Evolutionary conservation across 2,888 invertebrate genomes (phyloP).

Genomic region (Chloroclysta siterata): DNA sequence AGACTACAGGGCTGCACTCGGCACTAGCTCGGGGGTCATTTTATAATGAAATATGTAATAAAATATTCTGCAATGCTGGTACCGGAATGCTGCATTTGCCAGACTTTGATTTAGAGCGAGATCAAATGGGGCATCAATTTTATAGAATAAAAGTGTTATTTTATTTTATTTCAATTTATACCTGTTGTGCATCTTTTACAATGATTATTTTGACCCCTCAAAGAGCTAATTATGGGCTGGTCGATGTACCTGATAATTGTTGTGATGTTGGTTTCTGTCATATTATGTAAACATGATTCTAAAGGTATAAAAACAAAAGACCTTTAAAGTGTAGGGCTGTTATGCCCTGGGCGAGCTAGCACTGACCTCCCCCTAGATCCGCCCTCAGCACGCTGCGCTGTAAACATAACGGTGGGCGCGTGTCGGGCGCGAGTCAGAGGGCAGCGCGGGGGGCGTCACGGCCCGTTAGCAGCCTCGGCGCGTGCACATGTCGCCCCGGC

Average conservation of each 20-base stretch:
- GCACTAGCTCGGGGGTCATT: not conserved
- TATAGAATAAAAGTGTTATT: not conserved
- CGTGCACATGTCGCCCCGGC: constrained; percentile 83
- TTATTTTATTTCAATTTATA: not conserved
- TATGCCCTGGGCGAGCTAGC: constrained; percentile 13
- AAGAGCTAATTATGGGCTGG: not conserved
- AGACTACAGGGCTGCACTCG: constrained; percentile 16
- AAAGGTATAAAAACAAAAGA: not conserved
- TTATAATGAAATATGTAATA: too few relatives aligned
- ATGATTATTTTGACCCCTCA: not conserved
- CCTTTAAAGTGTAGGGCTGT: not conserved
- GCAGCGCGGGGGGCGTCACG: constrained; percentile 60
- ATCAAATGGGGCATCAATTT: not conserved
- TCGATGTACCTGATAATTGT: too few relatives aligned
- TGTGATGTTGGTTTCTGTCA: too few relatives aligned
- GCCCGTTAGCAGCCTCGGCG: constrained; percentile 77
- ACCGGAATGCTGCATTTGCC: too few relatives aligned
- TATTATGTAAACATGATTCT: not conserved
- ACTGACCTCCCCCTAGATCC: constrained; percentile 30
- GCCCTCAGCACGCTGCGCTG: constrained; percentile 46
- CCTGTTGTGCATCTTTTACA: not conserved
- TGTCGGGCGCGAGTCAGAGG: constrained; percentile 48
- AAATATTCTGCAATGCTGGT: too few relatives aligned
- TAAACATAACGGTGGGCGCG: constrained; percentile 74
- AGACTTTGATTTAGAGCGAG: too few relatives aligned